Evolutionary conservation across 2,888 invertebrate species (phyloP).

Genomic region (Linnaemya tessellans): DNA sequence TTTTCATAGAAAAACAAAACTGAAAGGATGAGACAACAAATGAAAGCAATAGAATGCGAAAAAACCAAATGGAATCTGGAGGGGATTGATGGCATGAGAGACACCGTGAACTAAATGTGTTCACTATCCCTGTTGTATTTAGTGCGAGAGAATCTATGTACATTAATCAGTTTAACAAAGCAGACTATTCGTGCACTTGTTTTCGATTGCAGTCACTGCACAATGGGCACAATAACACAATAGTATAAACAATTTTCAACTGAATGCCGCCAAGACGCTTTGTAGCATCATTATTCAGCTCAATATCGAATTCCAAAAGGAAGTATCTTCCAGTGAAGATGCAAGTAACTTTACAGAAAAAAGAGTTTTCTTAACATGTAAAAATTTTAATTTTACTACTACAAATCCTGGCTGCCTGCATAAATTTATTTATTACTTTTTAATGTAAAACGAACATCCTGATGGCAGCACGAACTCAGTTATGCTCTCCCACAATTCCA

Average conservation of each 20-base stretch:
- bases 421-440: not conserved
- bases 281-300: too few species aligned
- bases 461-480: too few species aligned
- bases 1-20: slow-evolving; percentile 50
- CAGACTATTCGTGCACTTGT: slow-evolving; percentile 38
- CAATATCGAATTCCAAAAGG: too few species aligned
- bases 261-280: too few species aligned
- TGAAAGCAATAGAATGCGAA: slow-evolving; percentile 1
- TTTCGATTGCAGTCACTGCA: slow-evolving; percentile 15
- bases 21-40: slow-evolving; percentile 15
- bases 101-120: slow-evolving; percentile 12
- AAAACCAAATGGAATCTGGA: not conserved
- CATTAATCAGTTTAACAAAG: slow-evolving; percentile 68
- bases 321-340: too few species aligned
- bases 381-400: too few species aligned
- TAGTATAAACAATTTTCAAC: too few species aligned
- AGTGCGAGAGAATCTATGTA: slow-evolving; percentile 43
- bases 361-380: too few species aligned
- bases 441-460: not conserved
- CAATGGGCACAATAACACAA: slow-evolving; percentile 16
- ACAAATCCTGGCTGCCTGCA: not conserved
- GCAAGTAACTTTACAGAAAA: too few species aligned
- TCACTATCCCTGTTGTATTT: slow-evolving; percentile 33
- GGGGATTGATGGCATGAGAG: slow-evolving; percentile 11
- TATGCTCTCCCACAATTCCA: not conserved